Base-by-base conservation (phyloP, 2,113 vertebrate species). In the Oryzias curvinotus region DNA sequence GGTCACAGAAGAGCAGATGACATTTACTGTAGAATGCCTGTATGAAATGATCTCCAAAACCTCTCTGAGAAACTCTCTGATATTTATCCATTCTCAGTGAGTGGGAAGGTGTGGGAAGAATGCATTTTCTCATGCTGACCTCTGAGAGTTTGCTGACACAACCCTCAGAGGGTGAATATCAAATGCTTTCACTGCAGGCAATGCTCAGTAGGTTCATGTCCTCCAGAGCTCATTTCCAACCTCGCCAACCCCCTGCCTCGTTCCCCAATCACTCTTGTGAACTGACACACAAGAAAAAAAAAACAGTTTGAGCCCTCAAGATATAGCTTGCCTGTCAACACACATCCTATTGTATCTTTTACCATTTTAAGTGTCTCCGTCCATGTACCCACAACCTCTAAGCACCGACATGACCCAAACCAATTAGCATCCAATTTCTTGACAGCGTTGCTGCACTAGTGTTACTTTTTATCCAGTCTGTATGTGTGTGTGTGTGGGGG, bases 61-160 rank as follows among this genome's bases (percentile, higher is more conserved):
- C 28, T 30, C 54, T 55, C 58, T 61, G 28, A 47, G 71, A 56
- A 70, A 68, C 51, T 15, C 52, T 71, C 48, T 68, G 43, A 59
- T 68, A 67, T 64, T 46, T 69, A 65, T 28, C 62, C 41, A 72
- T 52, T 71, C 48, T 68, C 28, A 28, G 41, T 45, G 57, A 61
- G 79, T 42, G 16, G 57, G 55, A 63, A 52, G 62, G 55, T 73
- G 84, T 76, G 64, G 70, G 73, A 84, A 51, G 50, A 49, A 60
- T 53, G 30, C 5, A 0, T 54, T 65, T 71, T 65, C 61, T 72
- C 59, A 65, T 41, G 63, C 71, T 78, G 80, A 83, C 85, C 78
- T 87, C 79, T 67, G 62, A 73, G 67, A 73, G 68, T 84, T 79
- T 82, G 73, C 80, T 86, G 74, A 75, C 73, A 78, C 68, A 81